Base-by-base conservation (phyloP, 2,113 vertebrate genomes). In the Oriolus oriolus region DNA sequence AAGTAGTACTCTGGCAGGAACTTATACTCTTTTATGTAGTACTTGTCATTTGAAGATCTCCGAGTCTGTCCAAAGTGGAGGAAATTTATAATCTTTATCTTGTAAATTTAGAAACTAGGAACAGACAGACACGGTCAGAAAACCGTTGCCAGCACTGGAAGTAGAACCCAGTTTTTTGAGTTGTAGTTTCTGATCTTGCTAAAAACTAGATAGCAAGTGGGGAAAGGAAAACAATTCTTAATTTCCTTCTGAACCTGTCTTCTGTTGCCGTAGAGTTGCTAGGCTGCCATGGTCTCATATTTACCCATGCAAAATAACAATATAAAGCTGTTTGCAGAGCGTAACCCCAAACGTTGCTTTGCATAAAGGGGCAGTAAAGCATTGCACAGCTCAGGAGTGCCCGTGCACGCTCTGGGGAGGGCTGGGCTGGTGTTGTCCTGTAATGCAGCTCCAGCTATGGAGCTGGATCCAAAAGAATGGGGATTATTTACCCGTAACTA, bases 31-130 rank as follows among this genome's bases (percentile, higher is more conserved):
- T 95, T 95, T 88, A 56, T 87, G 49, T 41, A 90, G 68, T 71
- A 42, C 56, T 88, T 95, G 88, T 78, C 85, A 84, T 78, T 71
- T 94, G 76, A 84, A 90, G 80, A 90, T 88, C 85, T 95, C 90
- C 59, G 90, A 92, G 94, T 90, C 83, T 88, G 78, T 91, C 66
- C 52, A 60, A 93, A 95, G 79, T 59, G 66, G 66, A 83, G 81
- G 81, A 94, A 90, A 93, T 87, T 79, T 95, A 79, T 93, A 31
- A 89, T 84, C 65, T 83, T 89, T 84, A 10, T 90, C 87, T 91
- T 81, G 24, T 89, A 92, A 92, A 84, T 95, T 95, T 89, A 84
- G 68, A 84, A 89, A 79, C 60, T 79, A 87, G 68, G 77, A 89
- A 59, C 64, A 80, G 60, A 83, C 54, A 70, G 57, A 74, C 47